These are phyloP conservation scores for Lithophane ornitopus DNA, from an alignment of 2,888 invertebrate species.

Conservation along the genomic window DNA sequence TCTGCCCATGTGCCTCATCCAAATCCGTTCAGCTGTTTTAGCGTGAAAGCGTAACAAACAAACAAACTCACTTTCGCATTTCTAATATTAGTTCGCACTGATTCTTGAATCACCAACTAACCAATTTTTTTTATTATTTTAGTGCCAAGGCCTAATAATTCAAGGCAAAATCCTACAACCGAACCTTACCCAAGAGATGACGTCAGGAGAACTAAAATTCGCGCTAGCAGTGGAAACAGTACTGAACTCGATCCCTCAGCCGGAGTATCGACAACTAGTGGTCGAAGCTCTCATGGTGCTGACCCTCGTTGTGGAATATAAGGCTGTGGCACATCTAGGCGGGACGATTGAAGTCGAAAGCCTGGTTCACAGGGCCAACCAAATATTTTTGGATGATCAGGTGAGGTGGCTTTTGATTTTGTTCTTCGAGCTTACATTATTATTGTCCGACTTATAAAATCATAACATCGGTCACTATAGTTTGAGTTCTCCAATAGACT, in stretches of 20 bases:
- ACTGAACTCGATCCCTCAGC: conserved; percentile 98
- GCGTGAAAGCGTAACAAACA: too few species aligned
- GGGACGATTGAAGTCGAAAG: conserved; percentile 97
- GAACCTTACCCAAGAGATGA: conserved; percentile 99
- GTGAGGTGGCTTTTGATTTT: conserved; percentile 82
- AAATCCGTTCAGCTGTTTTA: too few species aligned
- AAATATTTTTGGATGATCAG: conserved; percentile 98
- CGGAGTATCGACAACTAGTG: conserved; percentile 98
- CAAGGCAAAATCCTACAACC: conserved; percentile 97
- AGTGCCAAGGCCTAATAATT: conserved; percentile 98
- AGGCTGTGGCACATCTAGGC: conserved; percentile 94
- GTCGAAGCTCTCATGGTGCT: conserved; percentile 99
- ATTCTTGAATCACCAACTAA: neutral
- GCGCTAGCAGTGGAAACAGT: conserved; percentile 99
- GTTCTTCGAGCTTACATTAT: neutral
- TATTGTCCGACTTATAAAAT: neutral
- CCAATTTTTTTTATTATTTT: conserved; percentile 58
- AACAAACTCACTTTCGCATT: too few species aligned
- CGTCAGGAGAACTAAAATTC: conserved; percentile 99
- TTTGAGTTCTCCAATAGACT: neutral
- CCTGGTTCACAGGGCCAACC: conserved; percentile 98
- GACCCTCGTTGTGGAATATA: conserved; percentile 97
- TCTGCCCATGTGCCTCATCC: too few species aligned
- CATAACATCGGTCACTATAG: neutral
- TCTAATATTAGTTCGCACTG: too few species aligned